Evolutionary conservation across 2,797 vertebrate species (phyloP).

Genomic region (Toxotes lorentzi): DNA sequence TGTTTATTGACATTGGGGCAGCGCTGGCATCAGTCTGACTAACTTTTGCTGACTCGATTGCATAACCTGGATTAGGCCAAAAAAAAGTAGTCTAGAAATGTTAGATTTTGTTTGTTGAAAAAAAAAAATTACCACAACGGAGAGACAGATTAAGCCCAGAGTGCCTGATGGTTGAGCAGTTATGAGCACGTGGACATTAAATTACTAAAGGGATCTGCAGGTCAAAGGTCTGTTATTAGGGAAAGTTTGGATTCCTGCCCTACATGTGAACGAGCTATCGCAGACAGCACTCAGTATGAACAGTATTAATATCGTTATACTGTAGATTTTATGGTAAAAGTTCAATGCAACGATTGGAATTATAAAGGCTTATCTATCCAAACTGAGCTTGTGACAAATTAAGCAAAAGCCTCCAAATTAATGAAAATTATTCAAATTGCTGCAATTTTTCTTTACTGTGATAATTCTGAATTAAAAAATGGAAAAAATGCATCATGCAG

Average conservation of each 20-base stretch:
- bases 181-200: constrained; percentile 5
- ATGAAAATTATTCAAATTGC: background rate
- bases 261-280: background rate
- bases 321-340: background rate
- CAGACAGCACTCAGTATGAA: background rate
- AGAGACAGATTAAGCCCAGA: constrained; percentile 3
- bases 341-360: background rate
- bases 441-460: background rate
- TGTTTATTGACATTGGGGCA: constrained; percentile 29
- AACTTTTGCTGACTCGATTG: constrained; percentile 41
- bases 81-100: constrained; percentile 9
- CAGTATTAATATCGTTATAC: background rate
- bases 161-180: constrained; percentile 17
- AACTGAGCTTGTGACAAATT: background rate
- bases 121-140: background rate
- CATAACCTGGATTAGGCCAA: constrained; percentile 54
- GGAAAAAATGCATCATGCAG: background rate
- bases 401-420: background rate
- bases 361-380: background rate
- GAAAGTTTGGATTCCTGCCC: constrained; percentile 7
- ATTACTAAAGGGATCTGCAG: constrained; percentile 1
- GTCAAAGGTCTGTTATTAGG: constrained; percentile 13
- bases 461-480: background rate
- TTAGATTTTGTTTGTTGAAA: constrained; percentile 14
- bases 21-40: constrained; percentile 28